These are phyloP conservation scores for Sesamia inferens DNA, from an alignment of 2,888 invertebrate species.

Conservation along the genomic window DNA sequence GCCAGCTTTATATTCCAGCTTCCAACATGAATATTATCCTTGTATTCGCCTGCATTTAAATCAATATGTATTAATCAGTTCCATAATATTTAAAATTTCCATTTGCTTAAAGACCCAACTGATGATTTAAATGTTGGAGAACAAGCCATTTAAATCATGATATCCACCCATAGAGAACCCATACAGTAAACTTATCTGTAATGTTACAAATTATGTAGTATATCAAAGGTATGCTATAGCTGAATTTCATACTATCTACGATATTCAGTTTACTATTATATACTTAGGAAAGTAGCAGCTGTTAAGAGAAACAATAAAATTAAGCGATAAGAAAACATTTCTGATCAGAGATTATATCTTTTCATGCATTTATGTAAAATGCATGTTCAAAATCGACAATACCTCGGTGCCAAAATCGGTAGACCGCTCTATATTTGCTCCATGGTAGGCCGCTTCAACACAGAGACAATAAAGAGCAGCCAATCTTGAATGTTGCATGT, in stretches of 20 bases:
- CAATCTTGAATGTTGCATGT: slow-evolving; percentile 47
- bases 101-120: not conserved
- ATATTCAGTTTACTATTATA: not conserved
- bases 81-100: not conserved
- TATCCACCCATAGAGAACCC: not conserved
- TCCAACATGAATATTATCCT: not conserved
- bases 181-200: not conserved
- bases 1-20: slow-evolving; percentile 5
- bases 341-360: not conserved
- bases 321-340: slow-evolving; percentile 3
- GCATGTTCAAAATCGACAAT: slow-evolving; percentile 19
- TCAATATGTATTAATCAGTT: not conserved
- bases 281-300: not conserved
- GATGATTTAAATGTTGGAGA: not conserved
- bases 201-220: not conserved
- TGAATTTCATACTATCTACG: not conserved
- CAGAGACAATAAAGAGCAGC: slow-evolving; percentile 46
- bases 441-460: slow-evolving; percentile 6
- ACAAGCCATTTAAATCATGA: not conserved
- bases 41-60: not conserved
- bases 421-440: no score
- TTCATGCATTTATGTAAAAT: slow-evolving; percentile 14
- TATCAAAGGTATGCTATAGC: not conserved
- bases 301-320: not conserved
- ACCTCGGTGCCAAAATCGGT: slow-evolving; percentile 23